Percentiles rank a stretch among this genome's conserved stretches.
phyloP scores from a whole-genome alignment of 2,888 invertebrate species.

The Thecophora atra region DNA sequence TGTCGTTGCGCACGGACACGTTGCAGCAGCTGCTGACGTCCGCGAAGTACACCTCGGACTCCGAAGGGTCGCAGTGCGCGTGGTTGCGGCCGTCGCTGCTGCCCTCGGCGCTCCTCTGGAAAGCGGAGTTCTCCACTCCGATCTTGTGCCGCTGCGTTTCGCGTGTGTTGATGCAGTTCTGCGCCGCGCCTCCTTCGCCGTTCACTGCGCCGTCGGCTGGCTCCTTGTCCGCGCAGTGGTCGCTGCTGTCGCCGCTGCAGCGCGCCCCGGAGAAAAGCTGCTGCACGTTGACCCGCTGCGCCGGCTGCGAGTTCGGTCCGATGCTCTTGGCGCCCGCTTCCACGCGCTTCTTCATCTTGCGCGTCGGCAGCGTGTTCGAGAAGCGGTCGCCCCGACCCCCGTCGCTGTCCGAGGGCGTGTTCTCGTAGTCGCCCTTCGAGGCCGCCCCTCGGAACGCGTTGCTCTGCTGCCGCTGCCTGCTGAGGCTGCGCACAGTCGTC shows the following conservation, averaged over 20 bases:
- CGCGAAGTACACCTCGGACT: conserved; percentile 86
- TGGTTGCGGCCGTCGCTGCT: conserved; percentile 36
- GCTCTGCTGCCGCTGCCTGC: conserved; percentile 33
- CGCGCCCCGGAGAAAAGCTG: conserved; percentile 57
- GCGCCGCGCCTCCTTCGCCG: conserved; percentile 48
- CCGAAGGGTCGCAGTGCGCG: conserved; percentile 70
- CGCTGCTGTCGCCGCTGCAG: conserved; percentile 38
- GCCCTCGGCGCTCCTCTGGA: conserved; percentile 74
- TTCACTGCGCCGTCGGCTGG: conserved; percentile 60
- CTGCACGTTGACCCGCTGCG: conserved; percentile 67
- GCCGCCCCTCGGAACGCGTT: conserved; percentile 50
- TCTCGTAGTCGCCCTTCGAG: conserved; percentile 67
- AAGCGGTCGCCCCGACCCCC: conserved; percentile 64
- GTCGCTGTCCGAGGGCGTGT: conserved; percentile 68
- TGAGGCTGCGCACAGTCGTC: conserved; percentile 43
- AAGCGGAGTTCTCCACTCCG: conserved; percentile 81
- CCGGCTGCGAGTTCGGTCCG: conserved; percentile 56
- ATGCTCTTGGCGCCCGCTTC: conserved; percentile 66
- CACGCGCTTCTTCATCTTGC: conserved; percentile 70
- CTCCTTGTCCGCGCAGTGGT: conserved; percentile 26
- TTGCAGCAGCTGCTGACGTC: conserved; percentile 87
- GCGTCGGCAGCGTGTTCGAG: conserved; percentile 69
- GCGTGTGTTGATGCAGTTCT: conserved; percentile 38
- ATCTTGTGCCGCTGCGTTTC: conserved; percentile 62
- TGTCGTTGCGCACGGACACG: conserved; percentile 72